Evolutionary conservation across 92 coral and sea anemone species (phyloP).

Genomic region (Palythoa grandiflora): DNA sequence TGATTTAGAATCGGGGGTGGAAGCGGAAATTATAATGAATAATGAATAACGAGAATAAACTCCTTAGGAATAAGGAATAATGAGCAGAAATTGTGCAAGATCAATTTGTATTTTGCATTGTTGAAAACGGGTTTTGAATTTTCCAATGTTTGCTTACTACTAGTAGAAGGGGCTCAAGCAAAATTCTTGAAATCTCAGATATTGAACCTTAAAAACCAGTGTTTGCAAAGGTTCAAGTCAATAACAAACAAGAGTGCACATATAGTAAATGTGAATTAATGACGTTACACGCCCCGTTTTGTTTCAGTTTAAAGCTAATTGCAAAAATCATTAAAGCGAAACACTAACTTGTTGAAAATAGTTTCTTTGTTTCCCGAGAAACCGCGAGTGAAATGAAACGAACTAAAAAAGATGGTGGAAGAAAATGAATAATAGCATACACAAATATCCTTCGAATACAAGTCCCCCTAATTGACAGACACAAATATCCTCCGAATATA

Average conservation of each 20-base stretch:
- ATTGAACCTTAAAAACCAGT: background rate
- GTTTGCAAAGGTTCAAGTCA: background rate
- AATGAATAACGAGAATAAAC: too few species aligned
- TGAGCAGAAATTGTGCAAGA: constrained; percentile 2
- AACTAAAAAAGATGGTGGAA: background rate
- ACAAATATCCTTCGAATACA: too few species aligned
- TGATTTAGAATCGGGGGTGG: too few species aligned
- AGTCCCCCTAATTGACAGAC: too few species aligned
- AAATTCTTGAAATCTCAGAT: constrained; percentile 8
- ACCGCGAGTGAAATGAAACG: constrained; percentile 5
- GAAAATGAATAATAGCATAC: background rate
- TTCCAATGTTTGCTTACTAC: constrained; percentile 1
- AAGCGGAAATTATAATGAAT: too few species aligned
- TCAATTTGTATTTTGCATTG: constrained; percentile 5
- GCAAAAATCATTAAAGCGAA: background rate
- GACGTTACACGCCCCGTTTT: constrained; percentile 4
- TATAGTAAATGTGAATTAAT: constrained; percentile 1
- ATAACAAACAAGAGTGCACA: constrained; percentile 1
- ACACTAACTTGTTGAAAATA: background rate
- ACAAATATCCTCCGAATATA: too few species aligned
- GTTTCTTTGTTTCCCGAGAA: background rate
- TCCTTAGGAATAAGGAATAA: background rate
- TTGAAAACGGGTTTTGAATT: background rate
- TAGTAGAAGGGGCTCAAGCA: background rate
- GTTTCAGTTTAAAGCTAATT: constrained; percentile 1